These are phyloP conservation scores for Venustaconcha ellipsiformis DNA, from an alignment of 1,140 invertebrate genomes.

Conservation along the genomic window DNA sequence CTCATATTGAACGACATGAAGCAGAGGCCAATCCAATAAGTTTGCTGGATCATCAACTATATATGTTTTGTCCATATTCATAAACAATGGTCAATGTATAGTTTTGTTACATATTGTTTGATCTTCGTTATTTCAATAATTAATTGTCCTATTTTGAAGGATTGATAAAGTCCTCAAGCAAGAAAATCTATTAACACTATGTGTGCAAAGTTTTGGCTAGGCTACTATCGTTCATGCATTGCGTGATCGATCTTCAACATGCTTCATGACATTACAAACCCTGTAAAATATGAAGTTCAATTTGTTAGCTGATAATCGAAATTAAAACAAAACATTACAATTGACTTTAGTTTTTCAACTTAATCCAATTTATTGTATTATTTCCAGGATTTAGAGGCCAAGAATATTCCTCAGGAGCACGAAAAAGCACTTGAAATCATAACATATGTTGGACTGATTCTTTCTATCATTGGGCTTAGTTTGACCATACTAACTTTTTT, in stretches of 20 bases:
- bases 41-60: too few species aligned
- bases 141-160: not conserved
- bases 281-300: too few species aligned
- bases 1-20: too few species aligned
- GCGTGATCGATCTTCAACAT: not conserved
- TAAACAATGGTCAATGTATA: too few species aligned
- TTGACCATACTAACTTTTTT: slow-evolving; percentile 58
- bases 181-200: not conserved
- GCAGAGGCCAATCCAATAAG: too few species aligned
- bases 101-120: too few species aligned
- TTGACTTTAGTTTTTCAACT: not conserved
- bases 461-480: slow-evolving; percentile 58
- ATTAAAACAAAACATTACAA: not conserved
- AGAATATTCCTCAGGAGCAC: slow-evolving; percentile 31
- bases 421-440: slow-evolving; percentile 54
- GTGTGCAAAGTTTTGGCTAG: not conserved
- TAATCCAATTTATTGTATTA: too few species aligned
- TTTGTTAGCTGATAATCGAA: not conserved
- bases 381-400: slow-evolving; percentile 44
- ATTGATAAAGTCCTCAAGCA: not conserved
- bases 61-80: too few species aligned
- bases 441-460: slow-evolving; percentile 55
- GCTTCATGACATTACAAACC: too few species aligned
- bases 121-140: too few species aligned
- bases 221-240: not conserved